These are phyloP conservation scores for Tautogolabrus adspersus DNA, from an alignment of 2,113 vertebrate genomes.

Conservation along the genomic window DNA sequence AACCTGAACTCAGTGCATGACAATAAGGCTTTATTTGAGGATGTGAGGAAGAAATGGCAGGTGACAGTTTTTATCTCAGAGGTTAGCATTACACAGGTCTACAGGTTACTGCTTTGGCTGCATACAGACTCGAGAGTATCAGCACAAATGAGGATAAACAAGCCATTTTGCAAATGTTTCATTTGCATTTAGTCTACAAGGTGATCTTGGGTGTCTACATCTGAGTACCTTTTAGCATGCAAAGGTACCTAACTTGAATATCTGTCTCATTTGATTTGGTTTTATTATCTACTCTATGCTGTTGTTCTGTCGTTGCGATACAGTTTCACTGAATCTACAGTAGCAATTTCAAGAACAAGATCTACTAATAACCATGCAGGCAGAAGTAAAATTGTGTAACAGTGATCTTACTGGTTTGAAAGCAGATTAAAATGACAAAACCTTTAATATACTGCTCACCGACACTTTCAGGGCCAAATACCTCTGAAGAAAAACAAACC, in stretches of 20 bases:
- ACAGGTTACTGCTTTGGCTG: conserved; percentile 64
- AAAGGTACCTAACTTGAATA: conserved; percentile 59
- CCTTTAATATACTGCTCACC: conserved; percentile 38
- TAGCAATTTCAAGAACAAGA: conserved; percentile 46
- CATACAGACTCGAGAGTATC: conserved; percentile 57
- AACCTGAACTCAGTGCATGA: conserved; percentile 45
- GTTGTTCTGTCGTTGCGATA: conserved; percentile 36
- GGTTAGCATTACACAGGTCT: conserved; percentile 62
- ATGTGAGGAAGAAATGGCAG: conserved; percentile 60
- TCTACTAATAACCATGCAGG: conserved; percentile 61
- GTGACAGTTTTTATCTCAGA: conserved; percentile 53
- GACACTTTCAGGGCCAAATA: conserved; percentile 51
- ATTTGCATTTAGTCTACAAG: conserved; percentile 55
- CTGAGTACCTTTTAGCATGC: conserved; percentile 75
- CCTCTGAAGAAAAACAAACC: conserved; percentile 29
- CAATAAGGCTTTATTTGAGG: conserved; percentile 78
- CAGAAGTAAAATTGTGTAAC: conserved; percentile 50
- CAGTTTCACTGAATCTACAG: conserved; percentile 55
- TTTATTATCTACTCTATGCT: conserved; percentile 43
- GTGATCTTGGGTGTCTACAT: conserved; percentile 59
- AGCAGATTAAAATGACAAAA: conserved; percentile 46
- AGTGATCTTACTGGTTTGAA: conserved; percentile 58
- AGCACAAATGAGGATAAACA: conserved; percentile 55
- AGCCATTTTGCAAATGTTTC: conserved; percentile 32
- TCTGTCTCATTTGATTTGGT: conserved; percentile 51